Percentiles rank a stretch among this genome's conserved stretches.
Conservation (phyloP, 2,888 invertebrate species). For the Drosophila barbarae region DNA sequence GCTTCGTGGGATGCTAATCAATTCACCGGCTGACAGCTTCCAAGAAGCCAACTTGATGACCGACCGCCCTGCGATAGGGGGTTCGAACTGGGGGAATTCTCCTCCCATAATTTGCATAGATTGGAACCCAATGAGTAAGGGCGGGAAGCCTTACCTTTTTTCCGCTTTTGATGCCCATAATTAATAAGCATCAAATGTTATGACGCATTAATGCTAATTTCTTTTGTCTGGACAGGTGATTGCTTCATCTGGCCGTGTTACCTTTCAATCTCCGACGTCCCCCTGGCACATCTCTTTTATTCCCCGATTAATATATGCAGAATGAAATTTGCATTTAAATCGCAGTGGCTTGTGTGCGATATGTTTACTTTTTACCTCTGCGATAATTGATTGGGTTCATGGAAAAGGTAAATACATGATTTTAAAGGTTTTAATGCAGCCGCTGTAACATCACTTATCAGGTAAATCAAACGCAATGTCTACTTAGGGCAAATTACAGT, state of each 20-base stretch:
- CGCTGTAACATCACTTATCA: conserved; percentile 23
- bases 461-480: conserved; percentile 39
- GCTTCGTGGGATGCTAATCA: conserved; percentile 45
- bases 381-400: conserved; percentile 47
- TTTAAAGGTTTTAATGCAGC: conserved; percentile 1
- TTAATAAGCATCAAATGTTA: conserved; percentile 66
- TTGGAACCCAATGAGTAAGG: conserved; percentile 19
- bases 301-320: conserved; percentile 55
- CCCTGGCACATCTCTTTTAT: conserved; percentile 14
- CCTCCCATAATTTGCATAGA: conserved; percentile 32
- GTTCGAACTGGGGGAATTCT: conserved; percentile 9
- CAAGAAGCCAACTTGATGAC: conserved; percentile 45
- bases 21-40: conserved; percentile 48
- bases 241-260: conserved; percentile 56
- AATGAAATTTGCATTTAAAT: conserved; percentile 66
- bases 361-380: conserved; percentile 63
- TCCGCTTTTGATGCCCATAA: conserved; percentile 45
- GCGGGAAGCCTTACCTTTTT: neutral
- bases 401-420: conserved; percentile 25
- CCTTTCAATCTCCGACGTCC: conserved; percentile 14
- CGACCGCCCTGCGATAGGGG: conserved; percentile 21
- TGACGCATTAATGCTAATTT: conserved; percentile 68
- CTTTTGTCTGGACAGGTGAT: conserved; percentile 63
- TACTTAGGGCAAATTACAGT: conserved; percentile 67
- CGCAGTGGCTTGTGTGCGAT: conserved; percentile 38